A percentile compares a stretch with the other conserved stretches of the same genome.
phyloP scores from a whole-genome alignment of 2,113 vertebrate genomes.

The Elgaria multicarinata region DNA sequence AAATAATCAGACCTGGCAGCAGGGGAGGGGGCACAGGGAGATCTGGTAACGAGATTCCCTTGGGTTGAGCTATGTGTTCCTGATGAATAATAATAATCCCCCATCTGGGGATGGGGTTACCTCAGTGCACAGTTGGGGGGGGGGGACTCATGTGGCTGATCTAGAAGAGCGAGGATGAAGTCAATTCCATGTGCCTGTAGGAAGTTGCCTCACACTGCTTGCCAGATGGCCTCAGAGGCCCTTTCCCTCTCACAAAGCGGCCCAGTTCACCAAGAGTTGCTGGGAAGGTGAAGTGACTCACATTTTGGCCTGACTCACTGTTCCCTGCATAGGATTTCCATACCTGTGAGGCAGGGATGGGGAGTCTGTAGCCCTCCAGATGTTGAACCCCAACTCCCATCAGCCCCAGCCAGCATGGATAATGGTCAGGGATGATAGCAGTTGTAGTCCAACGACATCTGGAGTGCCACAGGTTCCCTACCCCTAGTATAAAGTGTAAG shows the following conservation, averaged over 20 bases:
- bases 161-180: neutral
- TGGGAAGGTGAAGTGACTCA: neutral
- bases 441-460: neutral
- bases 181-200: neutral
- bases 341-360: neutral
- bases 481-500: neutral
- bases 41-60: conserved; percentile 2
- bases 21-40: neutral
- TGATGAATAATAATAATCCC: conserved; percentile 17
- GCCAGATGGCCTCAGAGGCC: neutral
- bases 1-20: neutral
- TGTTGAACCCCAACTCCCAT: neutral
- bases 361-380: neutral
- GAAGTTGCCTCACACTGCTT: neutral
- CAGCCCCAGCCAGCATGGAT: neutral
- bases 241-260: neutral
- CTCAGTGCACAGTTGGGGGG: neutral
- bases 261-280: neutral
- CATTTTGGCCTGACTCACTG: neutral
- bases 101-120: neutral
- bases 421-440: neutral
- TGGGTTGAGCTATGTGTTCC: neutral
- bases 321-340: neutral
- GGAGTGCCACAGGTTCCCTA: neutral
- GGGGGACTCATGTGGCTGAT: neutral